These are phyloP conservation scores for Ptychodera flava DNA, from an alignment of 35 echinoderm and acorn worm species.

Conservation along the genomic window DNA sequence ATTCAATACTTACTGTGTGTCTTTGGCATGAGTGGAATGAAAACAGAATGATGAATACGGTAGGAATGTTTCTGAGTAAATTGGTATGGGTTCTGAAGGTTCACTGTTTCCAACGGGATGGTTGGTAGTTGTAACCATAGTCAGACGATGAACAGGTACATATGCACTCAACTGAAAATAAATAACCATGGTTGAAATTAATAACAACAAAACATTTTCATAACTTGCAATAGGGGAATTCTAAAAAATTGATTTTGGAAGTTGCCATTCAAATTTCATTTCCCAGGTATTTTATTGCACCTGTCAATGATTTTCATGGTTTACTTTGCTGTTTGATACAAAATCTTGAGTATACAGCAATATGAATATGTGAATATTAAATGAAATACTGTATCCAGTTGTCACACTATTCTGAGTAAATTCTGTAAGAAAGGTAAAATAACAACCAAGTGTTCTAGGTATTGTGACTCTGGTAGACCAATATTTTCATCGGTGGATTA, in stretches of 20 bases:
- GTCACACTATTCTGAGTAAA: too few relatives aligned
- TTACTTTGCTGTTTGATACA: too few relatives aligned
- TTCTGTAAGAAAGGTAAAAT: too few relatives aligned
- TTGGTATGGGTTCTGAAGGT: constrained; percentile 46
- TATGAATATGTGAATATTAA: too few relatives aligned
- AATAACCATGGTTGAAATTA: constrained; percentile 2
- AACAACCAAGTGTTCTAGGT: too few relatives aligned
- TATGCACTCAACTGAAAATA: constrained; percentile 75
- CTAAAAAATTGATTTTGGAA: background rate
- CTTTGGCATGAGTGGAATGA: constrained; percentile 39
- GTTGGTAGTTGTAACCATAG: constrained; percentile 59
- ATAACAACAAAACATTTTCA: background rate
- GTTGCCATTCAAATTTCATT: background rate
- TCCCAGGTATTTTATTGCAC: background rate
- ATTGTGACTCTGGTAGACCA: too few relatives aligned
- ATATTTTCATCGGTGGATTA: too few relatives aligned
- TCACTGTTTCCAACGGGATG: constrained; percentile 86
- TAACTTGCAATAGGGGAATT: background rate
- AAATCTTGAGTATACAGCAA: too few relatives aligned
- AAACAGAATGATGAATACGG: constrained; percentile 70
- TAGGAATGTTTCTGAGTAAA: constrained; percentile 65
- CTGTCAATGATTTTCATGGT: background rate
- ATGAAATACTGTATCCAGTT: too few relatives aligned
- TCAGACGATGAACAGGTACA: constrained; percentile 47
- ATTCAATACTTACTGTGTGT: constrained; percentile 32